A percentile compares a stretch with the other conserved stretches of the same genome.
phyloP scores from a whole-genome alignment of 2,797 vertebrate genomes.

The Phrynocephalus forsythii region DNA sequence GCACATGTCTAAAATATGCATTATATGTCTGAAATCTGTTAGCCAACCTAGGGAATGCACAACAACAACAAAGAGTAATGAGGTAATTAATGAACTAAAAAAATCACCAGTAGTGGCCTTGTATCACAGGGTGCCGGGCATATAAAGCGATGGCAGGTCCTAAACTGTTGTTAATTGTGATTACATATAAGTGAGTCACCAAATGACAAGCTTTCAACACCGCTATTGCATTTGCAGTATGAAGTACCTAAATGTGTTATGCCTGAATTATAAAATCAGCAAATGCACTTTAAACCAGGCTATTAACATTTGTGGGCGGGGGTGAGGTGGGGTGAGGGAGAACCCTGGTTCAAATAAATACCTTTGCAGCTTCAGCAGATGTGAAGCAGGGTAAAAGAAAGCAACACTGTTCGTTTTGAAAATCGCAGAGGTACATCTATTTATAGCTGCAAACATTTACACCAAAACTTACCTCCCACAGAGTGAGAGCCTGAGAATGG shows the following conservation, averaged over 20 bases:
- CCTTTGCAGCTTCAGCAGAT: not conserved
- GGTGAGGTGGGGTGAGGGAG: too few species aligned
- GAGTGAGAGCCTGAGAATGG: not conserved
- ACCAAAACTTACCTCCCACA: too few species aligned
- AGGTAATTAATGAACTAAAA: conserved; percentile 30
- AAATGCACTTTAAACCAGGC: conserved; percentile 34
- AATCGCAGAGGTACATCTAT: not conserved
- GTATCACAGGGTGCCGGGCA: conserved; percentile 22
- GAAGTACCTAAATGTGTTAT: conserved; percentile 5
- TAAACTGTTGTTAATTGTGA: not conserved
- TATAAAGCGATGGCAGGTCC: conserved; percentile 22
- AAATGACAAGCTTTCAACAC: conserved; percentile 16
- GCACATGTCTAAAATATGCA: conserved; percentile 27
- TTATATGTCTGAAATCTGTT: conserved; percentile 18
- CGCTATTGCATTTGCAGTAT: not conserved
- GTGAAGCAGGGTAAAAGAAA: too few species aligned
- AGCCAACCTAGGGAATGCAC: conserved; percentile 24
- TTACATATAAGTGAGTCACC: not conserved
- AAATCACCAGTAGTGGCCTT: not conserved
- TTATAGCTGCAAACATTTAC: not conserved
- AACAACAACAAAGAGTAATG: conserved; percentile 32
- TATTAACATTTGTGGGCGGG: conserved; percentile 12
- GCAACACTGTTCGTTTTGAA: too few species aligned
- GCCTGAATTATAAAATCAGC: not conserved
- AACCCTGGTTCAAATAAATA: not conserved